phyloP scores from a whole-genome alignment of 2,888 invertebrate species.

The Diogma glabrata region DNA sequence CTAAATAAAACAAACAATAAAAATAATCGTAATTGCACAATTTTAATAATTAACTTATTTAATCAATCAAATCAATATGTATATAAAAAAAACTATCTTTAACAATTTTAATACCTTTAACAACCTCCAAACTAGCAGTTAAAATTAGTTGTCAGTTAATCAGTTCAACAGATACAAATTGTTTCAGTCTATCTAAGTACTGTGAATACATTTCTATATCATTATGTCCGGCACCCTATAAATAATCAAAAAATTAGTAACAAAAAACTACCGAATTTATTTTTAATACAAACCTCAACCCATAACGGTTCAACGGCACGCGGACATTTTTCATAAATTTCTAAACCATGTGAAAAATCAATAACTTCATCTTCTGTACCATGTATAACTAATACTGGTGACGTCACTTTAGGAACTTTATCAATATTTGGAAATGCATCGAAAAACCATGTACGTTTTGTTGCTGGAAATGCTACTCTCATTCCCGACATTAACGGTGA shows the following conservation, averaged over 20 bases:
- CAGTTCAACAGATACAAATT: slow-evolving; percentile 80
- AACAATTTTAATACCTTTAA: slow-evolving; percentile 4
- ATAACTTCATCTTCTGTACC: slow-evolving; percentile 96
- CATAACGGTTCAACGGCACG: slow-evolving; percentile 87
- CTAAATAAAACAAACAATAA: too few species aligned
- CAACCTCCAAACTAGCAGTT: background rate
- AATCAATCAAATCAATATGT: too few species aligned
- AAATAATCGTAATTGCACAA: too few species aligned
- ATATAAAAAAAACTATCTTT: too few species aligned
- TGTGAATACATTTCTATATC: slow-evolving; percentile 90
- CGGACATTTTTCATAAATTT: slow-evolving; percentile 90
- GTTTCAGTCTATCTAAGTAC: slow-evolving; percentile 85
- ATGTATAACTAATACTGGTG: slow-evolving; percentile 90
- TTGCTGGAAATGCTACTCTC: slow-evolving; percentile 90
- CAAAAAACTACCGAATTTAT: background rate
- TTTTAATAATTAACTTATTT: too few species aligned
- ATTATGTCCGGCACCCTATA: slow-evolving; percentile 84
- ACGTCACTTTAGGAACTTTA: slow-evolving; percentile 88
- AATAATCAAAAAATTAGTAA: too few species aligned
- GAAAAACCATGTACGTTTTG: slow-evolving; percentile 89
- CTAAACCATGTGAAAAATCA: slow-evolving; percentile 88
- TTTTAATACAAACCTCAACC: slow-evolving; percentile 53
- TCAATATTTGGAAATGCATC: slow-evolving; percentile 96
- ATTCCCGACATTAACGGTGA: slow-evolving; percentile 93
- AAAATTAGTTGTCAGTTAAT: slow-evolving; percentile 69